Percentiles rank a stretch among this genome's conserved stretches.
These are phyloP conservation scores for Triplophysa siluroides DNA, from an alignment of 2,113 vertebrate species.

Conservation along the genomic window DNA sequence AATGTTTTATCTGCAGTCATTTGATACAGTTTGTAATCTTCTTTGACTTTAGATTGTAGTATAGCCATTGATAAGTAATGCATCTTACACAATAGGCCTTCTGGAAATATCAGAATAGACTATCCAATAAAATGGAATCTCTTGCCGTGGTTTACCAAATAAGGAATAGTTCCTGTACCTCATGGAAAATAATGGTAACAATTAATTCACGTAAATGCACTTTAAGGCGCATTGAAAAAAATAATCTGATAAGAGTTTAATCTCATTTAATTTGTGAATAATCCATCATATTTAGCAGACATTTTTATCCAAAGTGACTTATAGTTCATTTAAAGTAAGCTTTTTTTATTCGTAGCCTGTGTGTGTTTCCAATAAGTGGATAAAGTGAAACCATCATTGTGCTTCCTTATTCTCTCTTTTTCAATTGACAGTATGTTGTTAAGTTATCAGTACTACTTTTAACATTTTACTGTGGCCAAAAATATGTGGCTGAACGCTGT, in stretches of 20 bases:
- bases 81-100: neutral
- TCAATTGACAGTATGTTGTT: neutral
- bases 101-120: neutral
- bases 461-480: neutral
- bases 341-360: too few relatives aligned
- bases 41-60: neutral
- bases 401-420: neutral
- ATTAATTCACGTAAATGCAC: too few relatives aligned
- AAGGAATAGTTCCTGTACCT: too few relatives aligned
- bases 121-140: neutral
- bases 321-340: too few relatives aligned
- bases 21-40: conserved; percentile 11
- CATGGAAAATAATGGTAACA: too few relatives aligned
- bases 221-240: too few relatives aligned
- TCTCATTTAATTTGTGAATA: neutral
- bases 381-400: too few relatives aligned
- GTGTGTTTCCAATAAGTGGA: too few relatives aligned
- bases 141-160: too few relatives aligned
- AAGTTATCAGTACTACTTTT: neutral
- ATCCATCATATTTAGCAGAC: neutral
- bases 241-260: too few relatives aligned
- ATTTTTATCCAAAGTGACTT: too few relatives aligned
- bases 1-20: neutral
- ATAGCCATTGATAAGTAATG: neutral
- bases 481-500: neutral